Conservation (phyloP, 2,797 vertebrate genomes). For the Parauchenoglanis punctatus region DNA sequence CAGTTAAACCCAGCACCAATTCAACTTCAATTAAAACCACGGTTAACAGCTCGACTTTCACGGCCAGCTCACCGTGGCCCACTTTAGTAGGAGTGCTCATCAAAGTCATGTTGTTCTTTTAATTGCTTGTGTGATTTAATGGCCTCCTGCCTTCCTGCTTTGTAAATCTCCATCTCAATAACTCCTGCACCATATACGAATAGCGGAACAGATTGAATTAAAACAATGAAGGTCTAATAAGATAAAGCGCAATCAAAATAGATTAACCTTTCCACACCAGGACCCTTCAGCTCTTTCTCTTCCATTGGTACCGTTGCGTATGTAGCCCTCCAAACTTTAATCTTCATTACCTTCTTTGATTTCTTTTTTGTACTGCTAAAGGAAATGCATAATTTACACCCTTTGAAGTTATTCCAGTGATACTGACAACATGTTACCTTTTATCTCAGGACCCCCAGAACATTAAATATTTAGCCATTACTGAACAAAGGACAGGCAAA, state of each 20-base stretch:
- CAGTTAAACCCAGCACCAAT: conserved; percentile 58
- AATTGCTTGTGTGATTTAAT: conserved; percentile 61
- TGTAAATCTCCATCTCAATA: conserved; percentile 59
- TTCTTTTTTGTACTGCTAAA: conserved; percentile 77
- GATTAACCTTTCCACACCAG: conserved; percentile 78
- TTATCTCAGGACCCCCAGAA: conserved; percentile 81
- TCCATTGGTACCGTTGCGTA: conserved; percentile 35
- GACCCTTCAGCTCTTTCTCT: conserved; percentile 64
- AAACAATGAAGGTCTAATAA: conserved; percentile 81
- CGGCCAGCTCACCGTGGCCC: conserved; percentile 45
- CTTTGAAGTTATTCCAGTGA: conserved; percentile 82
- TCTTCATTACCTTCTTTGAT: conserved; percentile 85
- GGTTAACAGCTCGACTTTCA: conserved; percentile 61
- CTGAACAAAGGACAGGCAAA: conserved; percentile 78
- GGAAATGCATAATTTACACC: conserved; percentile 84
- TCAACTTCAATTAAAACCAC: conserved; percentile 62
- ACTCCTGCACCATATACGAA: conserved; percentile 67
- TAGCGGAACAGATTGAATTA: conserved; percentile 80
- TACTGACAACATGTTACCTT: conserved; percentile 86
- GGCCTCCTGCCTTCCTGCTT: conserved; percentile 59
- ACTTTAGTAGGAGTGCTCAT: conserved; percentile 48
- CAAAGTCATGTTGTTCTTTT: conserved; percentile 64
- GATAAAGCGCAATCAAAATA: conserved; percentile 78
- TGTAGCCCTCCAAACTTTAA: conserved; percentile 74
- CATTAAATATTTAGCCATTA: conserved; percentile 86